Evolutionary conservation across 1,140 invertebrate genomes (phyloP).

Genomic region (Atta texana): DNA sequence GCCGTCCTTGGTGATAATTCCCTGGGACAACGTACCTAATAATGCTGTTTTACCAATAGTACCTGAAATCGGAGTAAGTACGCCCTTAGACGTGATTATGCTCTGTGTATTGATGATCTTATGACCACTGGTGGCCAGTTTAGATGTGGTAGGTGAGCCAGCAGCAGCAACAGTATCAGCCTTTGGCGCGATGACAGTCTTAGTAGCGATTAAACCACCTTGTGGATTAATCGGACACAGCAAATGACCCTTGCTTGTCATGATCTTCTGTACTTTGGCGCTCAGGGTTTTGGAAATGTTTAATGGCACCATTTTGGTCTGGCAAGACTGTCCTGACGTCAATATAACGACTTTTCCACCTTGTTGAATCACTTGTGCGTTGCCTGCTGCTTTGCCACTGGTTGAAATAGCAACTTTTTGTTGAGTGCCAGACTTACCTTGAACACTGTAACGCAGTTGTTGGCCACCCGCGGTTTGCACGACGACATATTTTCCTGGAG

Average conservation of each 20-base stretch:
- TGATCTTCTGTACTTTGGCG: conserved; percentile 85
- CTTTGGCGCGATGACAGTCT: conserved; percentile 83
- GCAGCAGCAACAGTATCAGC: conserved; percentile 51
- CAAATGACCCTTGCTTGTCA: conserved; percentile 82
- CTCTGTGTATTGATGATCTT: conserved; percentile 80
- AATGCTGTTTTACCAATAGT: conserved; percentile 71
- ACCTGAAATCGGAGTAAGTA: conserved; percentile 77
- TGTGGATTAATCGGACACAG: conserved; percentile 73
- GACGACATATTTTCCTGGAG: conserved; percentile 88
- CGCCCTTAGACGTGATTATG: conserved; percentile 76
- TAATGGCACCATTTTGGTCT: conserved; percentile 79
- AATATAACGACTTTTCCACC: conserved; percentile 83
- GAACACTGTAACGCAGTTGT: conserved; percentile 81
- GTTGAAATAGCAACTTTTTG: conserved; percentile 78
- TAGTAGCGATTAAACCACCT: conserved; percentile 82
- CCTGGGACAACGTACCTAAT: conserved; percentile 76
- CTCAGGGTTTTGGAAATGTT: conserved; percentile 77
- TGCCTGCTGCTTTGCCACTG: conserved; percentile 77
- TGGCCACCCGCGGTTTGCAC: conserved; percentile 86
- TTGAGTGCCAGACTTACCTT: conserved; percentile 74
- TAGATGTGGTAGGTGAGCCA: conserved; percentile 83
- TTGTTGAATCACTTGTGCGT: conserved; percentile 81
- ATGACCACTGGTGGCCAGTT: conserved; percentile 80
- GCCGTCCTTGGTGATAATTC: conserved; percentile 79
- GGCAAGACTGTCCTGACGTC: conserved; percentile 79